Evolutionary conservation across 2,888 invertebrate genomes (phyloP).

Genomic region (Megastigmus dorsalis): DNA sequence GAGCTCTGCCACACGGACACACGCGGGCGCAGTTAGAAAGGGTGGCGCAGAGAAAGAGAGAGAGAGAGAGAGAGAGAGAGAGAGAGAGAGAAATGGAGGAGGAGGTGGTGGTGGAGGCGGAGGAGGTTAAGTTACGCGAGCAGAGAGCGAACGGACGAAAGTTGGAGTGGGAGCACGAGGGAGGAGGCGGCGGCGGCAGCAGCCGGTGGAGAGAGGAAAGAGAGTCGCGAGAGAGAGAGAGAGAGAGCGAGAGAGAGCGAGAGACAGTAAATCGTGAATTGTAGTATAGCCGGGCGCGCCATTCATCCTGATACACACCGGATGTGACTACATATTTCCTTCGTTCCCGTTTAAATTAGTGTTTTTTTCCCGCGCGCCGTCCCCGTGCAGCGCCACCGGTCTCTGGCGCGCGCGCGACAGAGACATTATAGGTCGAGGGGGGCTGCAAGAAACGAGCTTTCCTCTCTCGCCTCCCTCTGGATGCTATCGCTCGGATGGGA

Average conservation of each 20-base stretch:
- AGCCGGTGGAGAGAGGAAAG: constrained; percentile 1
- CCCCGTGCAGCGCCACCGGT: constrained; percentile 38
- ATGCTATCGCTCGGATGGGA: constrained; percentile 12
- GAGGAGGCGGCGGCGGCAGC: background rate
- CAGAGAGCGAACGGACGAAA: background rate
- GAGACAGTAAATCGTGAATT: constrained; percentile 66
- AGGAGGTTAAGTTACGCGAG: too few relatives aligned
- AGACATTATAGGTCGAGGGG: too few relatives aligned
- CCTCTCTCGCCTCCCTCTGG: background rate
- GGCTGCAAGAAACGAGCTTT: constrained; percentile 7
- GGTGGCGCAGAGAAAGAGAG: background rate
- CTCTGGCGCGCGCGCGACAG: too few relatives aligned
- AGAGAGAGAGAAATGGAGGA: background rate
- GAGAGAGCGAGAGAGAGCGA: too few relatives aligned
- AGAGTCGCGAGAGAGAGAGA: constrained; percentile 31
- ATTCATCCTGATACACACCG: constrained; percentile 69
- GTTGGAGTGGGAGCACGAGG: background rate
- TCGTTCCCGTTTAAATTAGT: constrained; percentile 67
- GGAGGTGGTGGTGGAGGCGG: background rate
- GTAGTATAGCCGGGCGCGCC: constrained; percentile 63
- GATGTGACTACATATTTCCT: constrained; percentile 71
- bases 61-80: background rate
- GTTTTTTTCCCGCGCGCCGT: constrained; percentile 57
- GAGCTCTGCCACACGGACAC: constrained; percentile 52
- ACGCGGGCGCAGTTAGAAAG: background rate